Percentiles rank a stretch among this genome's conserved stretches.
Evolutionary conservation across 1,140 invertebrate genomes (phyloP).

Genomic region (Euschistus heros): DNA sequence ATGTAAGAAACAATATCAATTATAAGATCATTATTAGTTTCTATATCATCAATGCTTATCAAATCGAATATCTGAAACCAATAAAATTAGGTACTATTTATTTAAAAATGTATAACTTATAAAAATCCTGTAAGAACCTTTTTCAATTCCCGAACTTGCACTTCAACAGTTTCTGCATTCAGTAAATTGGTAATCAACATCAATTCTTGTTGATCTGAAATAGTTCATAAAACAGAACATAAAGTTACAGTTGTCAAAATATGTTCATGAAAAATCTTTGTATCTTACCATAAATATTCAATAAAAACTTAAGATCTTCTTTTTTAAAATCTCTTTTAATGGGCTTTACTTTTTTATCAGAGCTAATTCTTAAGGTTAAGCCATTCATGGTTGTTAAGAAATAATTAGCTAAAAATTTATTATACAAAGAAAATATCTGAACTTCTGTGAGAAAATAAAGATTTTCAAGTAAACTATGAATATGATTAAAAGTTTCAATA

Average conservation of each 20-base stretch:
- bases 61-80: background rate
- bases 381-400: background rate
- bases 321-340: slow-evolving; percentile 5
- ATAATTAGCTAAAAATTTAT: too few relatives aligned
- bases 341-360: slow-evolving; percentile 1
- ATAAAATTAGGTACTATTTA: background rate
- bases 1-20: background rate
- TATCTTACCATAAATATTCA: background rate
- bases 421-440: too few relatives aligned
- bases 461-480: too few relatives aligned
- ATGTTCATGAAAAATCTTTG: background rate
- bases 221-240: background rate
- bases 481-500: too few relatives aligned
- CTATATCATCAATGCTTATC: background rate
- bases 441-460: too few relatives aligned
- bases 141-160: background rate
- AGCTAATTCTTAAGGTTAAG: slow-evolving; percentile 8
- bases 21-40: background rate
- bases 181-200: background rate
- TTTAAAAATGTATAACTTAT: too few relatives aligned
- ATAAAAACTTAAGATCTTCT: background rate
- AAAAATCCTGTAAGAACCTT: background rate
- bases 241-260: background rate
- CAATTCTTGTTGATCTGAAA: background rate
- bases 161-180: background rate